Evolutionary conservation across 2,113 vertebrate genomes (phyloP).

Genomic region (Charadrius vociferus): DNA sequence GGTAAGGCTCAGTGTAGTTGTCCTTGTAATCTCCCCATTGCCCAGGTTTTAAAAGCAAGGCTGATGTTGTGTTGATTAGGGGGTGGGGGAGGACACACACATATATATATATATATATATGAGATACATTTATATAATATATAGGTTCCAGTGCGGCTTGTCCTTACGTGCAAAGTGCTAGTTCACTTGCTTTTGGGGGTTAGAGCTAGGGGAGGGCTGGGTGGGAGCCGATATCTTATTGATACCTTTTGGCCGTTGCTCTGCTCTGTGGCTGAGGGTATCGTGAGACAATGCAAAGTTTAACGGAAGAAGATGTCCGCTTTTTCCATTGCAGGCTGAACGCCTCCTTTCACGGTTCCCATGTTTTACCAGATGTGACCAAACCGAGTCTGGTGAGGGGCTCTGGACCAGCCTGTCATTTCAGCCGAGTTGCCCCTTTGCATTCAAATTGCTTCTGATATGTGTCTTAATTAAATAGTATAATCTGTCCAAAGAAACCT

Average conservation of each 20-base stretch:
- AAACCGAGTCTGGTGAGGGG: neutral
- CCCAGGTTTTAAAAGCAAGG: neutral
- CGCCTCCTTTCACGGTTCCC: neutral
- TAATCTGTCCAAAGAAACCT: neutral
- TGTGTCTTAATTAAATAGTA: neutral
- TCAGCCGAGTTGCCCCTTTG: neutral
- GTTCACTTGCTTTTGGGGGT: rapidly evolving
- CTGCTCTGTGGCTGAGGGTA: rapidly evolving
- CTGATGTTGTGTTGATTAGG: neutral
- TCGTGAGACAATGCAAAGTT: rapidly evolving
- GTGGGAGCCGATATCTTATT: neutral
- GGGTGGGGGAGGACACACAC: neutral
- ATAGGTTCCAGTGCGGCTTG: neutral
- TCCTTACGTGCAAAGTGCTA: neutral
- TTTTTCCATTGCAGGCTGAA: neutral
- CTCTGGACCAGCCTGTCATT: neutral
- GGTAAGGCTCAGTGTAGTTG: neutral
- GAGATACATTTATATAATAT: neutral
- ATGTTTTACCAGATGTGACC: neutral
- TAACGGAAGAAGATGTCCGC: neutral
- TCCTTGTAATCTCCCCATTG: neutral
- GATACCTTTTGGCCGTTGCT: neutral
- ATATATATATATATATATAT: neutral
- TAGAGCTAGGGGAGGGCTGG: neutral
- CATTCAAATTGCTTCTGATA: neutral